phyloP scores from a whole-genome alignment of 2,888 invertebrate species.

The Andrena bicolor region DNA sequence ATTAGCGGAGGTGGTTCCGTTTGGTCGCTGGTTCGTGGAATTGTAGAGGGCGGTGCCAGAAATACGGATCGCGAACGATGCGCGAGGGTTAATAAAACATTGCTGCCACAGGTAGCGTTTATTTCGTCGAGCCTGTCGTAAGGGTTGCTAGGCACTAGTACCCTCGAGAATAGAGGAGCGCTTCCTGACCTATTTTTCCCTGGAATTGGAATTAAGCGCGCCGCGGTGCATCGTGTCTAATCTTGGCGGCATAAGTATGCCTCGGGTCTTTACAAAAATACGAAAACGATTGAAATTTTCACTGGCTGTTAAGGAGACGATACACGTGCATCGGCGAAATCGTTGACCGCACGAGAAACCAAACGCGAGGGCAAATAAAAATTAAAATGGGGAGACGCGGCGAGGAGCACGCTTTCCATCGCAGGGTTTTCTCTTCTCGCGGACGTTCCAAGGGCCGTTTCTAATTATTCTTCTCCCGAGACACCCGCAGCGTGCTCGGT shows the following conservation, averaged over 20 bases:
- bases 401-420: slow-evolving; percentile 29
- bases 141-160: no score
- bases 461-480: slow-evolving; percentile 75
- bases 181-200: no score
- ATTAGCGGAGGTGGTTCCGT: slow-evolving; percentile 12
- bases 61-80: slow-evolving; percentile 7
- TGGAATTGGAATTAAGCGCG: no score
- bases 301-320: no score
- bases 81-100: slow-evolving; percentile 41
- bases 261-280: no score
- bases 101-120: not conserved
- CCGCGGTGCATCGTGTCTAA: no score
- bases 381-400: not conserved
- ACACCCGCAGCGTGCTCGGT: slow-evolving; percentile 68
- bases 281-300: no score
- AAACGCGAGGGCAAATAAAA: not conserved
- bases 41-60: slow-evolving; percentile 5
- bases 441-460: slow-evolving; percentile 62
- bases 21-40: slow-evolving; percentile 9
- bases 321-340: slow-evolving; percentile 1
- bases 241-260: no score
- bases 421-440: slow-evolving; percentile 53
- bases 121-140: not conserved
- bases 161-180: no score
- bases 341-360: slow-evolving; percentile 1